phyloP scores from a whole-genome alignment of 2,797 vertebrate genomes.

The Propithecus perrieri region DNA sequence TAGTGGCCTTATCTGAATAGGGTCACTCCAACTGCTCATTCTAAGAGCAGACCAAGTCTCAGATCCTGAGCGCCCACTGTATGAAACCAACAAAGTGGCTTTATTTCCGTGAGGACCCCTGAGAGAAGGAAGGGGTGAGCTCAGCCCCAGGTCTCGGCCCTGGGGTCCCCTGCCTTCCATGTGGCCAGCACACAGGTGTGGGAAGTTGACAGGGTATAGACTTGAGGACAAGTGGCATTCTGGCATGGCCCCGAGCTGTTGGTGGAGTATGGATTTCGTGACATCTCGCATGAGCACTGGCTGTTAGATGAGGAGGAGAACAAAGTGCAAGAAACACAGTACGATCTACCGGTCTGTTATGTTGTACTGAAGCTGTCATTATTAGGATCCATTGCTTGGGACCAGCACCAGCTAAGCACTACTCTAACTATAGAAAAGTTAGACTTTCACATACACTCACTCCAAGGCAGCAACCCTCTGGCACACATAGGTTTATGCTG shows the following conservation, averaged over 20 bases:
- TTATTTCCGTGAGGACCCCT: not conserved
- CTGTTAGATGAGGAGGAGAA: not conserved
- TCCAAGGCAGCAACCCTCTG: not conserved
- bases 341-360: not conserved
- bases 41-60: not conserved
- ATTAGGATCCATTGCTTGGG: not conserved
- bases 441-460: not conserved
- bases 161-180: not conserved
- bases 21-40: not conserved
- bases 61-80: not conserved
- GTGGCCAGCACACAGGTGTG: not conserved
- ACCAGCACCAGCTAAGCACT: not conserved
- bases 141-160: not conserved
- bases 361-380: not conserved
- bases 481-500: not conserved
- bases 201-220: not conserved
- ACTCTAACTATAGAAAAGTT: not conserved
- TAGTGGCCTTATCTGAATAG: not conserved
- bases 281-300: not conserved
- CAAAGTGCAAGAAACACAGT: not conserved
- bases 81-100: not conserved
- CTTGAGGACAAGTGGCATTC: not conserved
- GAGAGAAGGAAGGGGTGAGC: not conserved
- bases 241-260: not conserved
- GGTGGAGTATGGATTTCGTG: not conserved